A percentile compares a stretch with the other conserved stretches of the same genome.
phyloP scores from a whole-genome alignment of 2,797 vertebrate species.

The Halcyon smyrnensis region DNA sequence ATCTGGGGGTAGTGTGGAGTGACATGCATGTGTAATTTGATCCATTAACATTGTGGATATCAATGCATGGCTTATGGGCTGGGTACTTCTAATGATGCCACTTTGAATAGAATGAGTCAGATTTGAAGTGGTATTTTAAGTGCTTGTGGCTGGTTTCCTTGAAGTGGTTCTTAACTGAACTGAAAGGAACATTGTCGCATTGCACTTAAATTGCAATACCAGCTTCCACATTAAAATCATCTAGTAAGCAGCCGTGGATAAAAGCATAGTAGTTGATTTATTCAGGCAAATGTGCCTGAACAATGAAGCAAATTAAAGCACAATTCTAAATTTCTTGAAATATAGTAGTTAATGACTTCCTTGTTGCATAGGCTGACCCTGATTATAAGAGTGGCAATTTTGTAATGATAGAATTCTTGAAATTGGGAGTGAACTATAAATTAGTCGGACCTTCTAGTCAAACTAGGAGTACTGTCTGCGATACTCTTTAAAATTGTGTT shows the following conservation, averaged over 20 bases:
- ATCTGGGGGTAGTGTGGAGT: fast-evolving
- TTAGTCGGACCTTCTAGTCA: background rate
- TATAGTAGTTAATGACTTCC: background rate
- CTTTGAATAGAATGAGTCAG: background rate
- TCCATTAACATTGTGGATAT: background rate
- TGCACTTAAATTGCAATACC: background rate
- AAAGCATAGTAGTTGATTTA: background rate
- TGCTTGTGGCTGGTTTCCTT: background rate
- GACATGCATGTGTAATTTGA: background rate
- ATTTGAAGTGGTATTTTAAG: background rate
- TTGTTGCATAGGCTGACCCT: background rate
- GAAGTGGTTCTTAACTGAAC: background rate
- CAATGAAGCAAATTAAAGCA: background rate
- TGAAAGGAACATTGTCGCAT: background rate
- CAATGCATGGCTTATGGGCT: background rate
- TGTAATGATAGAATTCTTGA: background rate
- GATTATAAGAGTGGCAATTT: background rate
- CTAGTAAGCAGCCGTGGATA: background rate
- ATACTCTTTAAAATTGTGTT: background rate
- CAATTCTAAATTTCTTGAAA: background rate
- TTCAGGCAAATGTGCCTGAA: background rate
- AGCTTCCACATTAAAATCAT: background rate
- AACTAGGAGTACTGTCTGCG: background rate
- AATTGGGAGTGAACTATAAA: background rate
- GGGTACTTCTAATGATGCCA: background rate